Evolutionary conservation across 2,113 vertebrate genomes (phyloP), one percentile per base, ranked within the genome.

Genomic region (Mohoua ochrocephala): DNA sequence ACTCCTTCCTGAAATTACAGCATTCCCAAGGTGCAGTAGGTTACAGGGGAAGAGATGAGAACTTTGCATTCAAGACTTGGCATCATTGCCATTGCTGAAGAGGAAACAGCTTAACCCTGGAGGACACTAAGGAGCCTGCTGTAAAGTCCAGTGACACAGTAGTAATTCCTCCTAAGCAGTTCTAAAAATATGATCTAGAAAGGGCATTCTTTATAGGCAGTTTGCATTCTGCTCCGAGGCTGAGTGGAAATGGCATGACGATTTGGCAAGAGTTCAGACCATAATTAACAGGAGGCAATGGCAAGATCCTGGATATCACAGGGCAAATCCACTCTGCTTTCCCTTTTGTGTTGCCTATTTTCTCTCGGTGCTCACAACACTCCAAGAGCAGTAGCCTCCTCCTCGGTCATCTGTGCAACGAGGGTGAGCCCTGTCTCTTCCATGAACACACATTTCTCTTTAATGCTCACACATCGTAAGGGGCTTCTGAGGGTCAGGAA

Each of bases 131-230:
- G 81, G 50, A 87, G 50, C 59, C 28, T 63, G n/a, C 30, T 67
- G 50, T 84, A 60, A 96, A 94, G 92, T 81, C 92, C 64, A 94
- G 63, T 90, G 86, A 89, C 79, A 84, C 59, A 52, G 73, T 39
- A 96, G 60, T 91, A 91, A 92, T 64, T 95, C 83, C 60, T 89
- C 83, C 87, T 91, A 93, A 94, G 76, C 82, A 94, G 87, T 86
- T 95, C 88, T 96, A 88, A 93, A 96, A 86, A 86, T 92, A 94
- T 83, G 75, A 96, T 71, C 85, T 70, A 83, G 79, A 94, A 93
- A 96, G 92, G 76, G 42, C 85, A 84, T 68, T 77, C 75, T 84
- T 91, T 68, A 95, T 7, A 64, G 82, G 75, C 87, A 78, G 83
- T 85, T 91, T 93, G 80, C 73, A 92, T 93, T 92, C 85, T 95